Evolutionary conservation across 2,113 vertebrate species (phyloP).

Genomic region (Capreolus pygargus): DNA sequence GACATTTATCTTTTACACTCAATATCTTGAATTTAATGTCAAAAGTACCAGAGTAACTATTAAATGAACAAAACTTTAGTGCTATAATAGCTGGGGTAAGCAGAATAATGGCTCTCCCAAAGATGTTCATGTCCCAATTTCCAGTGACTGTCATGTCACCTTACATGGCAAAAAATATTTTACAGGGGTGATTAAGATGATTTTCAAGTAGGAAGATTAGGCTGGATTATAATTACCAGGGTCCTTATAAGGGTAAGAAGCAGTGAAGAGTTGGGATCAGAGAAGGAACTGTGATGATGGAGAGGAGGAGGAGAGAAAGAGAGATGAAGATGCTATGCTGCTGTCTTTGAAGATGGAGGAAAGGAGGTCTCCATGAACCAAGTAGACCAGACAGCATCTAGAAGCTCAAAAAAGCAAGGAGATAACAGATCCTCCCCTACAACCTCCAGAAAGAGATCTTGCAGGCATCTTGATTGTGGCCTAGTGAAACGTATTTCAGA

Average conservation of each 20-base stretch:
- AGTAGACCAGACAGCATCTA: background rate
- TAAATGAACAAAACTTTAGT: slow-evolving; percentile 47
- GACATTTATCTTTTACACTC: slow-evolving; percentile 60
- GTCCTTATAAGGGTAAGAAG: background rate
- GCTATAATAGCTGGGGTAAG: background rate
- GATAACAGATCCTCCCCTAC: background rate
- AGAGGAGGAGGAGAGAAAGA: background rate
- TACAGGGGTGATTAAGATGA: background rate
- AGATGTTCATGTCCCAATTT: background rate
- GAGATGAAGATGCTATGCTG: background rate
- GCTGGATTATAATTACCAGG: background rate
- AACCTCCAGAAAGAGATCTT: background rate
- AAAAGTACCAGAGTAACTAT: slow-evolving; percentile 49
- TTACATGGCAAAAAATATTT: background rate
- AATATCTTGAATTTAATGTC: slow-evolving; percentile 58
- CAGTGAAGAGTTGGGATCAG: background rate
- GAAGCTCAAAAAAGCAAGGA: background rate
- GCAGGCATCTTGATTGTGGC: background rate
- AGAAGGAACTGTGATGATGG: background rate
- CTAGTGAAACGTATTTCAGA: background rate
- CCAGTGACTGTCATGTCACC: background rate
- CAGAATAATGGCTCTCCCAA: background rate
- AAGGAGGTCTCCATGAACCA: background rate
- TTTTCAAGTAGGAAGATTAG: background rate
- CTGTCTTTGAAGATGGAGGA: background rate